phyloP scores from a whole-genome alignment of 2,797 vertebrate species.

The Gallinago nigripennis region DNA sequence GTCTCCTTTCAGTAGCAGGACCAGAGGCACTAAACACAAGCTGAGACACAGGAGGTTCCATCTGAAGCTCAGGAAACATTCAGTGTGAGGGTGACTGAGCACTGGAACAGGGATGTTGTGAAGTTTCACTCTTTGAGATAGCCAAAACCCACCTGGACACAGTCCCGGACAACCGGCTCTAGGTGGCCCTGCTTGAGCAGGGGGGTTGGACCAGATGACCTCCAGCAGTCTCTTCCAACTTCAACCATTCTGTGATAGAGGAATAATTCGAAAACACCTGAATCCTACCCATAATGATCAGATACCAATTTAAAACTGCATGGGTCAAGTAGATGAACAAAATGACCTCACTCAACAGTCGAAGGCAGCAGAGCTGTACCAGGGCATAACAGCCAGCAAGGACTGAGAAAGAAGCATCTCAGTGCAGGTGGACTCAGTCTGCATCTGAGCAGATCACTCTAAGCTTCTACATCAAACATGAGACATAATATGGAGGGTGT shows the following conservation, averaged over 20 bases:
- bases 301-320: neutral
- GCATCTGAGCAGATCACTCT: rapidly evolving
- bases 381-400: neutral
- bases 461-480: neutral
- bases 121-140: neutral
- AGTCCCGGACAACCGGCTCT: neutral
- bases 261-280: neutral
- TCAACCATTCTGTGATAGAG: neutral
- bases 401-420: neutral
- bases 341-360: neutral
- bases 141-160: neutral
- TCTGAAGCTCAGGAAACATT: neutral
- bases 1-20: neutral
- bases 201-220: neutral
- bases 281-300: neutral
- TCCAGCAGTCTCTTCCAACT: neutral
- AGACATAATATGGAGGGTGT: neutral
- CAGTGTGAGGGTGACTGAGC: neutral
- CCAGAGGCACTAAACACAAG: neutral
- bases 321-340: neutral
- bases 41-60: neutral
- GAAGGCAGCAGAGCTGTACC: neutral
- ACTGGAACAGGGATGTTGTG: neutral
- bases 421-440: neutral
- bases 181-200: neutral